phyloP scores from a whole-genome alignment of 2,113 vertebrate genomes.

The Calonectris borealis region DNA sequence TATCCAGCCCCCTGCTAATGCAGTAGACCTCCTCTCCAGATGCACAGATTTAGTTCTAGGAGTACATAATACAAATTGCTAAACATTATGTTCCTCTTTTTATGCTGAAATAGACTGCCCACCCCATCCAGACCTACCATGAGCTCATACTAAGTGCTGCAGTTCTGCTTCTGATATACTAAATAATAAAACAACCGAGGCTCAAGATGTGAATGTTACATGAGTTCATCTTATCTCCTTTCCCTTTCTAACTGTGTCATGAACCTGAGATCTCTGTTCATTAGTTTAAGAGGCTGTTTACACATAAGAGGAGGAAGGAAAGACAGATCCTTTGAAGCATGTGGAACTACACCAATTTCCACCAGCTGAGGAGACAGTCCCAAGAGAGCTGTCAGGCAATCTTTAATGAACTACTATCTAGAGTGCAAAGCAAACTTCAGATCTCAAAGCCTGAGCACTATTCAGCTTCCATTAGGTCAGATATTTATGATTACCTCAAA shows the following conservation, averaged over 20 bases:
- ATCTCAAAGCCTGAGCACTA: neutral
- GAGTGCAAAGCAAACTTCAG: neutral
- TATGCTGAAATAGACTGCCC: neutral
- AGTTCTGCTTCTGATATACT: neutral
- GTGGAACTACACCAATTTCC: neutral
- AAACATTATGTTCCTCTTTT: neutral
- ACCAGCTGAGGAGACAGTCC: neutral
- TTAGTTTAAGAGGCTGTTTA: slow-evolving; percentile 15
- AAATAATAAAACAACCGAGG: neutral
- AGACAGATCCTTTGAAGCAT: neutral
- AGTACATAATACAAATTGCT: neutral
- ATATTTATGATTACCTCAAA: neutral
- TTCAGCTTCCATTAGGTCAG: neutral
- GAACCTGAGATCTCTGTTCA: neutral
- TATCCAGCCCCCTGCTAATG: neutral
- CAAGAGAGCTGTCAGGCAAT: neutral
- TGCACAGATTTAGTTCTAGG: neutral
- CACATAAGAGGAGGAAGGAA: neutral
- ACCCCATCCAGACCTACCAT: neutral
- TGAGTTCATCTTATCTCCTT: neutral
- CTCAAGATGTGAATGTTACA: neutral
- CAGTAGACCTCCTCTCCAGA: neutral
- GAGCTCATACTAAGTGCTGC: neutral
- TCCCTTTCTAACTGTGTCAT: neutral
- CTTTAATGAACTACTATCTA: neutral